phyloP scores from a whole-genome alignment of 1,140 invertebrate genomes.

The Caenorhabditis inopinata region DNA sequence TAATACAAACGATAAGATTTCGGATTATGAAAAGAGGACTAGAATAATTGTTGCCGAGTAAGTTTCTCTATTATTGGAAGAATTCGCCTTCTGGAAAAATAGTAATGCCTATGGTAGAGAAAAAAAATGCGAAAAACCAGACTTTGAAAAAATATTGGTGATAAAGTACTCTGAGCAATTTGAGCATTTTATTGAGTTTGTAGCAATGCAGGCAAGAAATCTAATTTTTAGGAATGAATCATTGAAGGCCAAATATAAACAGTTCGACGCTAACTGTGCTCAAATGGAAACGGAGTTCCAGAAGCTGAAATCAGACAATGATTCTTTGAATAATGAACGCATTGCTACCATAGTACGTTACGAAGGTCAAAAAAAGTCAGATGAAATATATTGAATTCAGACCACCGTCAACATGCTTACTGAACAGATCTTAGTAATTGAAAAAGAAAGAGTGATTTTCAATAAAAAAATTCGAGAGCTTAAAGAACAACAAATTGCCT shows the following conservation, averaged over 20 bases:
- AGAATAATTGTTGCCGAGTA: neutral
- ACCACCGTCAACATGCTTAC: neutral
- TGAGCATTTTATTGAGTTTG: no score
- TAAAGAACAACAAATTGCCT: constrained; percentile 4
- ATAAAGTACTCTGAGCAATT: no score
- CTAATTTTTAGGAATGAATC: neutral
- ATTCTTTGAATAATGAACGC: neutral
- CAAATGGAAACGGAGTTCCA: neutral
- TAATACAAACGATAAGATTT: neutral
- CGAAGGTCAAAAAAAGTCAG: neutral
- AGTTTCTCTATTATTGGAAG: neutral
- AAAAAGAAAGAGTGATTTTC: constrained; percentile 17
- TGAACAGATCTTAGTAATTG: constrained; percentile 3
- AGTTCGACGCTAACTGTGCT: neutral
- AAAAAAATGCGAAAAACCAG: no score
- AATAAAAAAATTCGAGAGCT: constrained; percentile 36
- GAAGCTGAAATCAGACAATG: neutral
- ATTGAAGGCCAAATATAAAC: neutral
- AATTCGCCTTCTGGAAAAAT: no score
- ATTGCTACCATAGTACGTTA: neutral
- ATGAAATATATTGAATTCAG: neutral
- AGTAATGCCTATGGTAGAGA: no score
- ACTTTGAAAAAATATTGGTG: no score
- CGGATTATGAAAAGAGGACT: neutral
- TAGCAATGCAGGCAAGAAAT: no score